Evolutionary conservation across 2,797 vertebrate species (phyloP).

Genomic region (Lerista edwardsae): DNA sequence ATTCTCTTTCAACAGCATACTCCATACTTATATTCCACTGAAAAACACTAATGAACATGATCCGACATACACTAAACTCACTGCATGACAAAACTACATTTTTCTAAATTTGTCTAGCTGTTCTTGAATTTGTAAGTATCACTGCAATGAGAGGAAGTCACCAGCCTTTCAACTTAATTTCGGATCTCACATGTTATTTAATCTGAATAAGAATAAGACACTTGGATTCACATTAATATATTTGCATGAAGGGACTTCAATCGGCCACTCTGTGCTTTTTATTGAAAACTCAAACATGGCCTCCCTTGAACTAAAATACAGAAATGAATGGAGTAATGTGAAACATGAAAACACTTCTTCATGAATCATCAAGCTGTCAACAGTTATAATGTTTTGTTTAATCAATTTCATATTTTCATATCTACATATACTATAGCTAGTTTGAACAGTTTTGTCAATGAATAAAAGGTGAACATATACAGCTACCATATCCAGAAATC

Average conservation of each 20-base stretch:
- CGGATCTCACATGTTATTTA: background rate
- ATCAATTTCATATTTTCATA: too few relatives aligned
- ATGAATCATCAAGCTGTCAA: background rate
- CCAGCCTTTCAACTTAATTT: background rate
- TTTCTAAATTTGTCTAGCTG: background rate
- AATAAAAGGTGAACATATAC: too few relatives aligned
- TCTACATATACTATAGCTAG: too few relatives aligned
- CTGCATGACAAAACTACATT: background rate
- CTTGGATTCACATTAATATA: background rate
- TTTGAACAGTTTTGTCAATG: too few relatives aligned
- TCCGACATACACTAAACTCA: background rate
- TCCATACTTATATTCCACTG: background rate
- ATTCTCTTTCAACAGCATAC: background rate
- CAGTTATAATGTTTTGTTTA: background rate
- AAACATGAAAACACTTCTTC: background rate
- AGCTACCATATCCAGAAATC: too few relatives aligned
- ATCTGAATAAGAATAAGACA: background rate
- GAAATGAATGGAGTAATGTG: background rate
- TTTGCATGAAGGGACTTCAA: background rate
- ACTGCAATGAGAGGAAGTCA: background rate
- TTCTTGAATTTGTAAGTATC: background rate
- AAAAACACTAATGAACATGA: conserved; percentile 2
- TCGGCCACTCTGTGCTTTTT: background rate
- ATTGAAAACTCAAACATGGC: background rate
- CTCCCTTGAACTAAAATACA: background rate